Percentiles rank a stretch among this genome's conserved stretches.
Conservation (phyloP, 2,113 vertebrate species). For the Sinocyclocheilus maitianheensis region DNA sequence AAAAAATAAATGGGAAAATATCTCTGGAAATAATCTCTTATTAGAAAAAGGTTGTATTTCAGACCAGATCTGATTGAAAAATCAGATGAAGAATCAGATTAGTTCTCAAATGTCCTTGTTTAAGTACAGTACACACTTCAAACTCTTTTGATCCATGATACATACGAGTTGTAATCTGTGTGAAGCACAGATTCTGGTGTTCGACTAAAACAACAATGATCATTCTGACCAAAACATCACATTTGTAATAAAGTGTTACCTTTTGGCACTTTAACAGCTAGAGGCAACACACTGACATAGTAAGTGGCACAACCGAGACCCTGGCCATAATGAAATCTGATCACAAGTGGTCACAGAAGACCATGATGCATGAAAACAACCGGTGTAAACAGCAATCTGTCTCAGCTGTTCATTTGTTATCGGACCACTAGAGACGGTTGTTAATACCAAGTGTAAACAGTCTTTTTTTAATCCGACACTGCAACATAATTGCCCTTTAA, state of each 20-base stretch:
- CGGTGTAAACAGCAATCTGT: not conserved
- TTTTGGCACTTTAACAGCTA: not conserved
- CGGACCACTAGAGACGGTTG: not conserved
- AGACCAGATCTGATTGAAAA: not conserved
- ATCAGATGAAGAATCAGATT: not conserved
- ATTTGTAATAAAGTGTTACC: not conserved
- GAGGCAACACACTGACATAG: not conserved
- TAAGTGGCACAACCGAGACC: not conserved
- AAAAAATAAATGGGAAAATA: too few relatives aligned
- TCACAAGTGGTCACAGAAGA: not conserved
- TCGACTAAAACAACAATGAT: not conserved
- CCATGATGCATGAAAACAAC: not conserved
- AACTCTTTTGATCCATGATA: not conserved
- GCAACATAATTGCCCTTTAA: not conserved
- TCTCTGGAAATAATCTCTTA: too few relatives aligned
- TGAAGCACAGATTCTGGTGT: not conserved
- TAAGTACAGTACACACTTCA: not conserved
- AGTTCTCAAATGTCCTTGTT: not conserved
- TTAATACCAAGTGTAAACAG: slow-evolving; percentile 1
- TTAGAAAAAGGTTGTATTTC: too few relatives aligned
- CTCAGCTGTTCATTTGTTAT: slow-evolving; percentile 11
- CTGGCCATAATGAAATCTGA: not conserved
- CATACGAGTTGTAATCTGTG: not conserved
- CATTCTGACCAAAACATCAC: not conserved
- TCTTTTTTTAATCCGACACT: not conserved